Conservation (phyloP, 2,797 vertebrate species). For the Cossypha caffra region DNA sequence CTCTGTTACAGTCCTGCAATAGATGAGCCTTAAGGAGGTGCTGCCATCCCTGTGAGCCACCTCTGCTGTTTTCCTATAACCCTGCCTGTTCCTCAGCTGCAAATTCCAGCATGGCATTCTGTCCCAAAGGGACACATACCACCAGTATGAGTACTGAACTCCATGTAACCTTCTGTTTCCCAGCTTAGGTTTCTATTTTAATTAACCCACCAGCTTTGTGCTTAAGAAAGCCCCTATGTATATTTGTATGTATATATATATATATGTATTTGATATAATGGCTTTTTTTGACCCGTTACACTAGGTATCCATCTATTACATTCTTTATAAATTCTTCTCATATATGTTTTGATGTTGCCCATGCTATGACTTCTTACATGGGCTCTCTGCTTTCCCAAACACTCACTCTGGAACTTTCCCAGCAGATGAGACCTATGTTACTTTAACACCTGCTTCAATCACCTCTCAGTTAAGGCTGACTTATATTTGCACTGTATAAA, state of each 20-base stretch:
- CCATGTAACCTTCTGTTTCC: neutral
- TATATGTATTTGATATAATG: neutral
- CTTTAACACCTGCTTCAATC: neutral
- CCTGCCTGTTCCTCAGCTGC: neutral
- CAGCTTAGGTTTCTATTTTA: neutral
- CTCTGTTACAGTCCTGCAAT: neutral
- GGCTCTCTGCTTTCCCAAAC: neutral
- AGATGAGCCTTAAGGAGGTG: neutral
- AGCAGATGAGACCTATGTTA: neutral
- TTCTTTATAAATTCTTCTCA: neutral
- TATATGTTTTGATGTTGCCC: neutral
- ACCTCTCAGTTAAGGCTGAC: neutral
- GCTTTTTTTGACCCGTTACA: neutral
- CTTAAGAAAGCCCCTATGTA: neutral
- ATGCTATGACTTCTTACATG: neutral
- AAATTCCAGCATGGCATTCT: neutral
- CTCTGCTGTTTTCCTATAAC: neutral
- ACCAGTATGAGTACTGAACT: neutral
- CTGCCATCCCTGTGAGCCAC: neutral
- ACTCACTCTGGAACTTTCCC: neutral
- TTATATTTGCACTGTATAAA: neutral
- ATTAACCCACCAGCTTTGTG: neutral
- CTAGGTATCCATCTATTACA: neutral
- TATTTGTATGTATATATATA: accelerated
- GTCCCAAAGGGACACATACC: neutral